A percentile compares a stretch with the other conserved stretches of the same genome.
Conservation (phyloP, 2,797 vertebrate genomes). For the Remorina albescens region DNA sequence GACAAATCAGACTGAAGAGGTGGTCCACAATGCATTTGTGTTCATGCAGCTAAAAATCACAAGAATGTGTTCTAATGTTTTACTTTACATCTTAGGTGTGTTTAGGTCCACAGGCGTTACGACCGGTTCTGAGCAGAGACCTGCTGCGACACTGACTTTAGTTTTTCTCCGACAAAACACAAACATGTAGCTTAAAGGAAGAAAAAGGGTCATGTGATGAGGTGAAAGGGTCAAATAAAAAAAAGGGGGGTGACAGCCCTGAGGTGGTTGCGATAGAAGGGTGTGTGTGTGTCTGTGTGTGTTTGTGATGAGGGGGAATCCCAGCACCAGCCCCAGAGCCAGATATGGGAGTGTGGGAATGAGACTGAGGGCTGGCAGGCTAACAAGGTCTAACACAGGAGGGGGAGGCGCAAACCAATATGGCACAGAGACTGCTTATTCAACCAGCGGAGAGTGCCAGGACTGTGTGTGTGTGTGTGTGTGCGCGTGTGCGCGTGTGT, state of each 20-base stretch:
- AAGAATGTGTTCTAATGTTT: too few relatives aligned
- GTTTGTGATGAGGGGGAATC: conserved; percentile 73
- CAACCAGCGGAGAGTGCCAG: conserved; percentile 65
- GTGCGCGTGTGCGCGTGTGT: conserved; percentile 20
- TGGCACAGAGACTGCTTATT: conserved; percentile 79
- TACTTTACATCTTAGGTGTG: too few relatives aligned
- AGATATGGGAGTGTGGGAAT: conserved; percentile 82
- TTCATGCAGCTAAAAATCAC: too few relatives aligned
- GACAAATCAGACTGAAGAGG: too few relatives aligned
- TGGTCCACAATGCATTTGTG: too few relatives aligned
- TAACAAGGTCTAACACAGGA: conserved; percentile 77
- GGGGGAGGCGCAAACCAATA: conserved; percentile 77
- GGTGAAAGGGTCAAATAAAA: conserved; percentile 53
- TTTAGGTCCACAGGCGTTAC: too few relatives aligned
- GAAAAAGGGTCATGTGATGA: conserved; percentile 11
- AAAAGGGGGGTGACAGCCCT: conserved; percentile 54
- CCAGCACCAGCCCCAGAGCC: conserved; percentile 71
- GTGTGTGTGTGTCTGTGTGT: conserved; percentile 32
- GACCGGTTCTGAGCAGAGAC: too few relatives aligned
- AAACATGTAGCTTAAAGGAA: conserved; percentile 13
- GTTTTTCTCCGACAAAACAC: conserved; percentile 1
- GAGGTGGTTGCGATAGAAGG: conserved; percentile 46
- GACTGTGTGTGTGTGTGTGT: conserved; percentile 40
- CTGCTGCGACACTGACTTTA: too few relatives aligned
- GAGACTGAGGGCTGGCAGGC: conserved; percentile 76